A percentile compares a stretch with the other conserved stretches of the same genome.
phyloP scores from a whole-genome alignment of 2,797 vertebrate species.

The Poliocrania exsul region DNA sequence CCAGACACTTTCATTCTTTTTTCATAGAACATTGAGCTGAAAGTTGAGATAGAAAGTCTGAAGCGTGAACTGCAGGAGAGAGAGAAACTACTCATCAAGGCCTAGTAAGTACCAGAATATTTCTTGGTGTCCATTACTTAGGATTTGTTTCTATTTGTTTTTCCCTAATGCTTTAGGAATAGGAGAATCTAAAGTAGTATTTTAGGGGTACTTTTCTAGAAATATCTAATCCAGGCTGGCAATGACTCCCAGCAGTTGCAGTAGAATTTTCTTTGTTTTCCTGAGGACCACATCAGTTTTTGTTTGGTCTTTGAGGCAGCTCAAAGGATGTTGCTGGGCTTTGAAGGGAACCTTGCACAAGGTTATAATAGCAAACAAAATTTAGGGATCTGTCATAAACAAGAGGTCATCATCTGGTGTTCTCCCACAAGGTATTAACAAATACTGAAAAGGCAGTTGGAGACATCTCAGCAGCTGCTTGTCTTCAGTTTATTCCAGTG shows the following conservation, averaged over 20 bases:
- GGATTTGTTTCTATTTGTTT: background rate
- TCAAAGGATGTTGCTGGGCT: background rate
- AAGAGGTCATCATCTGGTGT: background rate
- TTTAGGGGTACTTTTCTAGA: background rate
- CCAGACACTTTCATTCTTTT: background rate
- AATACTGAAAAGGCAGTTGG: background rate
- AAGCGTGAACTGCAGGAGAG: constrained; percentile 92
- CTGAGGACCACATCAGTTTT: background rate
- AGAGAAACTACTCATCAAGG: constrained; percentile 91
- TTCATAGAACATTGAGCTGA: constrained; percentile 94
- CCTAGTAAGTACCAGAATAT: constrained; percentile 85
- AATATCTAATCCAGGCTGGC: background rate
- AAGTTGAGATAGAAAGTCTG: constrained; percentile 96
- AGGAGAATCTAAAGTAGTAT: background rate
- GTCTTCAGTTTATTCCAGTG: background rate
- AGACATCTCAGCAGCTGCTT: background rate
- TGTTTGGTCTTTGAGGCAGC: background rate
- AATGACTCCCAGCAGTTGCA: background rate
- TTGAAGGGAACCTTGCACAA: background rate
- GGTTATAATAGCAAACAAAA: background rate
- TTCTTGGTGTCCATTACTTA: background rate
- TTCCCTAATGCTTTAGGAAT: background rate
- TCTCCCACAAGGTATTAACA: background rate
- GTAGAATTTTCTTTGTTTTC: background rate
- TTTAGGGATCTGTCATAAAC: background rate